Evolutionary conservation across 37 sponge, comb jelly and placozoan species (phyloP).

Genomic region (Beroe ovata): DNA sequence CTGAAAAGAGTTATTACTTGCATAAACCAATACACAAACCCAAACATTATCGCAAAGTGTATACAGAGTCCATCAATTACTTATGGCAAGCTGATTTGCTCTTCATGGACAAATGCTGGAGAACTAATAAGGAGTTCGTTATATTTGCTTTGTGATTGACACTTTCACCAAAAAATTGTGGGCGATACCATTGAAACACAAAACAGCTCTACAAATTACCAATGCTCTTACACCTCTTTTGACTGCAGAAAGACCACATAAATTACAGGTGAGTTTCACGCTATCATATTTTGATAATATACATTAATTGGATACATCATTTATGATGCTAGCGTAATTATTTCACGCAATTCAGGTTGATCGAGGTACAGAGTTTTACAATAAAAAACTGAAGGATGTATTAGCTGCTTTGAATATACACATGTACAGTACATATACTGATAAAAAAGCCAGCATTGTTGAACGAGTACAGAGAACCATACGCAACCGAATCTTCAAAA

Average conservation of each 20-base stretch:
- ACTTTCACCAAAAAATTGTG: constrained; percentile 33
- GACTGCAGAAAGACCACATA: constrained; percentile 12
- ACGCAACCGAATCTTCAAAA: background rate
- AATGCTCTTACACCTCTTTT: constrained; percentile 18
- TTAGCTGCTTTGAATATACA: background rate
- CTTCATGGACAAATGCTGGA: constrained; percentile 26
- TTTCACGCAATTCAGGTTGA: constrained; percentile 2
- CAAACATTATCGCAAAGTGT: constrained; percentile 27
- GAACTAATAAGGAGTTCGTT: constrained; percentile 20
- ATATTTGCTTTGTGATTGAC: constrained; percentile 42
- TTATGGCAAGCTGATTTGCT: constrained; percentile 39
- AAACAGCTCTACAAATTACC: constrained; percentile 8
- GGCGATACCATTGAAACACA: constrained; percentile 8
- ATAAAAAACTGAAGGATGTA: background rate
- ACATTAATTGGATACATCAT: too few species aligned
- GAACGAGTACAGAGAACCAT: constrained; percentile 37
- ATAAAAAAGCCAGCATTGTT: constrained; percentile 43
- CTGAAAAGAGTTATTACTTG: constrained; percentile 34
- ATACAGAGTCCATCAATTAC: constrained; percentile 15
- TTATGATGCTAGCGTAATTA: too few species aligned
- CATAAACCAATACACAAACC: constrained; percentile 21
- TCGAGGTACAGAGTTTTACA: constrained; percentile 29
- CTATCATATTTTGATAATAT: background rate
- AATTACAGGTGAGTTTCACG: background rate
- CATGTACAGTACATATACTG: constrained; percentile 46